These are phyloP conservation scores for Galeruca laticollis DNA, from an alignment of 2,888 invertebrate genomes.

Conservation along the genomic window DNA sequence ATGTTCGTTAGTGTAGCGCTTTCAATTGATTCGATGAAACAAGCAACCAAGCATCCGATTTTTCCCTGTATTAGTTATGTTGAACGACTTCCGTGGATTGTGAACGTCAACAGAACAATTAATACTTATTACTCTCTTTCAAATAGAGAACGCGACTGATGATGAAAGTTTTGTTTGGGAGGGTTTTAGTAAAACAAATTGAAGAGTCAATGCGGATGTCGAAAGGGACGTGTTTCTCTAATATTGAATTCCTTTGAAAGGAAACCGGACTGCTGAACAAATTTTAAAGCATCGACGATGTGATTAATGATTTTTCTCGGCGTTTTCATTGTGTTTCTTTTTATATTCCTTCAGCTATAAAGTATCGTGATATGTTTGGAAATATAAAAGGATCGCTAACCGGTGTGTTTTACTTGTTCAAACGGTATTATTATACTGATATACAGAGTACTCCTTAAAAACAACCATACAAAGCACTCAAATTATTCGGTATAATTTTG, in stretches of 20 bases:
- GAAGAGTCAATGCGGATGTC: conserved; percentile 8
- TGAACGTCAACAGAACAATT: conserved; percentile 2
- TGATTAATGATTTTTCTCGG: background rate
- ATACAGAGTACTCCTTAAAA: background rate
- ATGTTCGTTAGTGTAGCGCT: conserved; percentile 2
- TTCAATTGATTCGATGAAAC: background rate
- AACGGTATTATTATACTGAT: too few species aligned
- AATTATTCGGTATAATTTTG: too few species aligned
- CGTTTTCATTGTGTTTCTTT: conserved; percentile 4
- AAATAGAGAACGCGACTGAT: conserved; percentile 1
- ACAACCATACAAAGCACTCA: too few species aligned
- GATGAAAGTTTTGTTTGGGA: background rate
- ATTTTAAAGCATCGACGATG: background rate
- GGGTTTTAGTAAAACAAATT: conserved; percentile 1
- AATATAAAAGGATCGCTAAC: background rate
- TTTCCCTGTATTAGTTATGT: background rate
- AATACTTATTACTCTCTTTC: conserved; percentile 11
- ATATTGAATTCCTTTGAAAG: conserved; percentile 4
- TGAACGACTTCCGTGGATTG: background rate
- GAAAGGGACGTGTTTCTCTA: background rate
- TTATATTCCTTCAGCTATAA: conserved; percentile 7
- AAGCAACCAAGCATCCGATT: conserved; percentile 1
- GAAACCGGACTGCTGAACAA: background rate
- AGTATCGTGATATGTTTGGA: background rate
- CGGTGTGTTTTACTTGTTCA: background rate